These are phyloP conservation scores for Eudorcas thomsonii DNA, from an alignment of 2,113 vertebrate species.

Conservation along the genomic window DNA sequence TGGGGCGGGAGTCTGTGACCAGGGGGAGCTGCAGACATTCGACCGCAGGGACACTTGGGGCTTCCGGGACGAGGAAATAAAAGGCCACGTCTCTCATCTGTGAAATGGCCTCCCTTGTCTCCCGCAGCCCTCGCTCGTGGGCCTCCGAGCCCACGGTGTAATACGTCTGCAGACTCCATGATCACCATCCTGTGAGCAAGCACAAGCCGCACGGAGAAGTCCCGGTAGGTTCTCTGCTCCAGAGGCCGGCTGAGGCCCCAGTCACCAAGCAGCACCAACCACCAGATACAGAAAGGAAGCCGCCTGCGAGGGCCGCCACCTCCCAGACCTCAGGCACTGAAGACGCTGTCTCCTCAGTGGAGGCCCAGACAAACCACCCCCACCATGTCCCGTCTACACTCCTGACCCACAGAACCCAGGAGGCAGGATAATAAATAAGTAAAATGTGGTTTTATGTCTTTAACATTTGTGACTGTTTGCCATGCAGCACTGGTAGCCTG, in stretches of 20 bases:
- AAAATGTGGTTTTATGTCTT: not conserved
- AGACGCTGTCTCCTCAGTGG: not conserved
- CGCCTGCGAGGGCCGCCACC: not conserved
- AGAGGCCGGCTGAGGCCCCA: not conserved
- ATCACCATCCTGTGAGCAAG: not conserved
- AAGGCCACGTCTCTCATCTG: not conserved
- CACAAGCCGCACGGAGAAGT: not conserved
- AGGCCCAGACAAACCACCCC: not conserved
- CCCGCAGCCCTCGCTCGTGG: not conserved
- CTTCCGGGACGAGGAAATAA: not conserved
- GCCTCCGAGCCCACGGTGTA: rapidly evolving
- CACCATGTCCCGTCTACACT: not conserved
- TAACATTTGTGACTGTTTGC: not conserved
- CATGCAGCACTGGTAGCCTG: not conserved
- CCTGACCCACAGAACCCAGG: not conserved
- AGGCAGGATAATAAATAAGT: not conserved
- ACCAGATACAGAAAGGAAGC: not conserved
- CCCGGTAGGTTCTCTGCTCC: not conserved
- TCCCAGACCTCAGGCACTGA: not conserved
- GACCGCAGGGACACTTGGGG: not conserved
- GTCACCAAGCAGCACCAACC: not conserved
- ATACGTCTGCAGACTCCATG: not conserved
- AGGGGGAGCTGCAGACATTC: not conserved
- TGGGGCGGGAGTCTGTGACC: not conserved
- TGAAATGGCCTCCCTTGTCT: not conserved